phyloP scores from a whole-genome alignment of 2,113 vertebrate species.

The Amia ocellicauda region DNA sequence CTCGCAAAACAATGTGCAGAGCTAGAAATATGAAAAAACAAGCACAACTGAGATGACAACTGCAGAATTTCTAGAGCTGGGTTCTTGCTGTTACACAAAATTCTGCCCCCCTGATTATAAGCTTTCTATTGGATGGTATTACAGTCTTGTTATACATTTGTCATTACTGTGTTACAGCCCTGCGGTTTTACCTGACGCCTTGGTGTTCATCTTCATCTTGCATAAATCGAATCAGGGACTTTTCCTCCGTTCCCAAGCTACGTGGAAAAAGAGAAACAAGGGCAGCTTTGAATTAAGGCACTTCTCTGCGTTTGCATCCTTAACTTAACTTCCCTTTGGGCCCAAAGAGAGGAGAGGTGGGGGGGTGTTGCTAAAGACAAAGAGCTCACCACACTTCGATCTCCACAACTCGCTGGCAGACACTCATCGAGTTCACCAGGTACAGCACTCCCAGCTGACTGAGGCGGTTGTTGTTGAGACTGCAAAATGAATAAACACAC shows the following conservation, averaged over 20 bases:
- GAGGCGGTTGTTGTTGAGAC: constrained; percentile 66
- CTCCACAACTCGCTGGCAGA: constrained; percentile 48
- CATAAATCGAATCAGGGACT: constrained; percentile 61
- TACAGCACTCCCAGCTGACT: constrained; percentile 50
- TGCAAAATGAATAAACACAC: too few species aligned
- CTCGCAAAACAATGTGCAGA: too few species aligned
- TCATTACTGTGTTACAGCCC: too few species aligned
- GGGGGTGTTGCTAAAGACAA: background rate
- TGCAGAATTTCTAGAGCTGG: too few species aligned
- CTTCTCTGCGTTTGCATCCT: background rate
- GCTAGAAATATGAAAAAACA: too few species aligned
- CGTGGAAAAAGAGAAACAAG: constrained; percentile 19
- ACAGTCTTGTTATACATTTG: too few species aligned
- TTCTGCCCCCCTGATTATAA: too few species aligned
- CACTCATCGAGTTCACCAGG: constrained; percentile 54
- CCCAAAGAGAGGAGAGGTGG: too few species aligned
- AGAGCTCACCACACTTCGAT: constrained; percentile 69
- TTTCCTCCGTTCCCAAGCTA: constrained; percentile 67
- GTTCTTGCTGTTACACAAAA: too few species aligned
- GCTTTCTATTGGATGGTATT: too few species aligned
- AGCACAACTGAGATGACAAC: too few species aligned
- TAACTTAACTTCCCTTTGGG: too few species aligned
- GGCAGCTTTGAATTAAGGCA: background rate
- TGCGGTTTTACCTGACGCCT: constrained; percentile 77
- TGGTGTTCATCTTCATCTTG: constrained; percentile 38